Percentiles rank a stretch among this genome's conserved stretches.
phyloP scores from a whole-genome alignment of 1,140 invertebrate genomes.

The Mycetomoellerius zeteki region DNA sequence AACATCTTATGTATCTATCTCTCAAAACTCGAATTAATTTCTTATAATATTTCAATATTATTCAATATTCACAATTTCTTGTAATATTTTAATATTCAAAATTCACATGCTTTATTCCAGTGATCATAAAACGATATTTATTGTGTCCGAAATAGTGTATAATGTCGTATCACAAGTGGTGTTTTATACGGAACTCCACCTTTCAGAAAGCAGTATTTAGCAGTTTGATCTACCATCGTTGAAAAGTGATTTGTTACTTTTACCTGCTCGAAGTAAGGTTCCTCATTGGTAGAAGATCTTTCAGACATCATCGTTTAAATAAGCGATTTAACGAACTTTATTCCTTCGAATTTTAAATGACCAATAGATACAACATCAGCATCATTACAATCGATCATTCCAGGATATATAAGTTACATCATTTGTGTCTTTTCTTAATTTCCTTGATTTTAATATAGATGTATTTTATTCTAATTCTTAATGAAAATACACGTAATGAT shows the following conservation, averaged over 20 bases:
- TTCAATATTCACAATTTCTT: conserved; percentile 9
- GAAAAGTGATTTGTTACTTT: conserved; percentile 77
- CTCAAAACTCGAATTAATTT: neutral
- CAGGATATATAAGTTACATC: conserved; percentile 14
- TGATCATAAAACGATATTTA: conserved; percentile 68
- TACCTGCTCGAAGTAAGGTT: conserved; percentile 72
- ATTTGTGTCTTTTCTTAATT: neutral
- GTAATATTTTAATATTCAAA: conserved; percentile 38
- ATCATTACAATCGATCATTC: conserved; percentile 23
- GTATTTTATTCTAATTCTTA: neutral
- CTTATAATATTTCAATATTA: conserved; percentile 26
- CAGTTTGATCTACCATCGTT: conserved; percentile 67
- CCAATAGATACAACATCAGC: neutral
- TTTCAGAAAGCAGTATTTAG: conserved; percentile 73
- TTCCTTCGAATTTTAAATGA: conserved; percentile 68
- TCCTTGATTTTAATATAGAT: neutral
- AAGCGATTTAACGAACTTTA: conserved; percentile 48
- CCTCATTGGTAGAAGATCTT: conserved; percentile 58
- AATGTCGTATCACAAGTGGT: conserved; percentile 69
- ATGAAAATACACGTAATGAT: neutral
- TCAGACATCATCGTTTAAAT: conserved; percentile 55
- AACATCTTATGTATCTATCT: neutral
- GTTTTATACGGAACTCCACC: conserved; percentile 55
- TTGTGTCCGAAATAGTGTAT: conserved; percentile 69
- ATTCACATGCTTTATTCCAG: conserved; percentile 52